Percentiles rank a stretch among this genome's conserved stretches.
These are phyloP conservation scores for Eulithis prunata DNA, from an alignment of 2,888 invertebrate genomes.

Conservation along the genomic window DNA sequence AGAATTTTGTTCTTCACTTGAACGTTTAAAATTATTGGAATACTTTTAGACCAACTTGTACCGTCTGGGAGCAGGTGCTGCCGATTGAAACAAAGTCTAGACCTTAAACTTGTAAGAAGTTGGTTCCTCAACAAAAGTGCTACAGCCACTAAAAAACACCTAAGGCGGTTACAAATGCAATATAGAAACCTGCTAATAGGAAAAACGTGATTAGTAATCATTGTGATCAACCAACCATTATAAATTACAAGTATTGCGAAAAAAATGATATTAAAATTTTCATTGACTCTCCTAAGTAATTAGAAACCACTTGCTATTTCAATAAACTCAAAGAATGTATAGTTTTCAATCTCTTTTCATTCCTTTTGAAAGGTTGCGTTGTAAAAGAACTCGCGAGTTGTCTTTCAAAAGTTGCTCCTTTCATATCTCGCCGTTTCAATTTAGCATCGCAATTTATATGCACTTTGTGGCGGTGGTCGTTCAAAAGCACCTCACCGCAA, in stretches of 20 bases:
- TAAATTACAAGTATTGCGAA: too few species aligned
- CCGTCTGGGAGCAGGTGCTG: constrained; percentile 22
- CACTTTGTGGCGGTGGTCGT: constrained; percentile 76
- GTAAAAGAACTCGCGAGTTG: constrained; percentile 63
- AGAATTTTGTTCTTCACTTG: constrained; percentile 6
- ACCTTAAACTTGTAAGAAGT: constrained; percentile 17
- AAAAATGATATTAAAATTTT: too few species aligned
- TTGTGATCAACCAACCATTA: too few species aligned
- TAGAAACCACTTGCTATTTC: background rate
- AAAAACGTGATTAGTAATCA: too few species aligned
- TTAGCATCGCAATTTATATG: constrained; percentile 81
- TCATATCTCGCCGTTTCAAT: constrained; percentile 77
- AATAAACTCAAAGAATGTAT: background rate
- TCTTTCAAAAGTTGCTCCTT: constrained; percentile 75
- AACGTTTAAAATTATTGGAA: constrained; percentile 36
- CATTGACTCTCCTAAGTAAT: too few species aligned
- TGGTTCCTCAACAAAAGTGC: constrained; percentile 18
- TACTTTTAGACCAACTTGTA: constrained; percentile 11
- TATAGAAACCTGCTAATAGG: too few species aligned
- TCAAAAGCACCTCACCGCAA: constrained; percentile 72
- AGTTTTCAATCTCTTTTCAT: constrained; percentile 25
- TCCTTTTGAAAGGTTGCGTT: constrained; percentile 35
- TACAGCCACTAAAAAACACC: background rate
- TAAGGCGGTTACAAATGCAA: too few species aligned
- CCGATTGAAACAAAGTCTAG: constrained; percentile 27